A percentile compares a stretch with the other conserved stretches of the same genome.
These are phyloP conservation scores for Buteo buteo DNA, from an alignment of 2,113 vertebrate species.

Conservation along the genomic window DNA sequence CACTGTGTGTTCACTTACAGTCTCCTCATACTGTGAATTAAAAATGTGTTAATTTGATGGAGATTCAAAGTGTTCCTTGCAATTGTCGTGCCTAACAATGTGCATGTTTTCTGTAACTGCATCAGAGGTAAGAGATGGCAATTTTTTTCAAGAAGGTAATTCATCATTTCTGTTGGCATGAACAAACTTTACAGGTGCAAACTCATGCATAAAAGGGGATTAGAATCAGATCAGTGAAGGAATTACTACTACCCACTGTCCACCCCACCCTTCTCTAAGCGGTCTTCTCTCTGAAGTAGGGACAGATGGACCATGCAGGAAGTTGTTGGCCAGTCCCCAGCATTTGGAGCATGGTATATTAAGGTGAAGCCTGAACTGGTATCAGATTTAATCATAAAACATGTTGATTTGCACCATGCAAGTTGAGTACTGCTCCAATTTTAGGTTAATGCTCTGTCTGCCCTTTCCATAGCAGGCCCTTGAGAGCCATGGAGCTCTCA, in stretches of 20 bases:
- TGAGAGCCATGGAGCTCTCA: background rate
- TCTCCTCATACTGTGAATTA: background rate
- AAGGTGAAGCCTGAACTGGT: background rate
- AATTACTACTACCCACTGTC: background rate
- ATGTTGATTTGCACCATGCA: rapidly evolving
- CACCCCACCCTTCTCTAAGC: background rate
- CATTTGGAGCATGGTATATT: background rate
- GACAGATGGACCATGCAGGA: background rate
- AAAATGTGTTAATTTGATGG: background rate
- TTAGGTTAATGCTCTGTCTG: background rate
- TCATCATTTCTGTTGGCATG: background rate
- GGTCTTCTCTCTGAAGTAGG: background rate
- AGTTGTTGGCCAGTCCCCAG: background rate
- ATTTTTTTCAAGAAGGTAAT: background rate
- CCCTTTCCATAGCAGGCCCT: background rate
- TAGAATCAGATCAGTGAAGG: background rate
- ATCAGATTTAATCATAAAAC: background rate
- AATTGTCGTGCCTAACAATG: background rate
- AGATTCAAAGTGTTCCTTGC: background rate
- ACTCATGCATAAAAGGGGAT: background rate
- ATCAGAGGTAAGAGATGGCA: background rate
- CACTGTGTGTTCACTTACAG: background rate
- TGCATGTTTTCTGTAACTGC: background rate
- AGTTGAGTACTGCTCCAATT: background rate
- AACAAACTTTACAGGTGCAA: background rate